Percentiles rank a stretch among this genome's conserved stretches.
phyloP scores from a whole-genome alignment of 1,140 invertebrate genomes.

The Chionoecetes opilio region DNA sequence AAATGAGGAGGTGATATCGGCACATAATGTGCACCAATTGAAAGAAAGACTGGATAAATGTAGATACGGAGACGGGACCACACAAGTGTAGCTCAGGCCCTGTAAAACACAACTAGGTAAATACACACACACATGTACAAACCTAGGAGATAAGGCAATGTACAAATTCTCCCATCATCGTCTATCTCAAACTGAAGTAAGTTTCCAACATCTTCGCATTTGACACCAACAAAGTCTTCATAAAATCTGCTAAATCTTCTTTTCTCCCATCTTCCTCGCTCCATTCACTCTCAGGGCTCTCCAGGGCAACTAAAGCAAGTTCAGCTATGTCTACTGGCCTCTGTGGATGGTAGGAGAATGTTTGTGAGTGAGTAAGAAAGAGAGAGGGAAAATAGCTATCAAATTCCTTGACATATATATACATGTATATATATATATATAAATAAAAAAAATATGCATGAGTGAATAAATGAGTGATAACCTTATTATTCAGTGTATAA shows the following conservation, averaged over 20 bases:
- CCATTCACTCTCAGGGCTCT: slow-evolving; percentile 91
- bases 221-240: slow-evolving; percentile 88
- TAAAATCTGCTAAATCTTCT: slow-evolving; percentile 89
- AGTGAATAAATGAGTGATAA: no score
- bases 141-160: slow-evolving; percentile 91
- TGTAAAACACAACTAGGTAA: no score
- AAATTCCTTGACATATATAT: neutral
- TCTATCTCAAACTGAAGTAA: slow-evolving; percentile 96
- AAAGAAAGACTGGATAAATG: no score
- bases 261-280: slow-evolving; percentile 90
- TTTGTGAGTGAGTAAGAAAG: neutral
- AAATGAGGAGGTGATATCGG: no score
- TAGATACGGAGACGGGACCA: no score
- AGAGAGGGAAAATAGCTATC: no score
- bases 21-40: no score
- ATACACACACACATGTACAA: no score
- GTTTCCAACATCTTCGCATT: slow-evolving; percentile 94
- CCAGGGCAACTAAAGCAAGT: slow-evolving; percentile 90
- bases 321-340: slow-evolving; percentile 83
- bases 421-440: neutral
- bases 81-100: no score
- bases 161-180: slow-evolving; percentile 87
- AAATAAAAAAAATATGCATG: no score
- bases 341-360: slow-evolving; percentile 35
- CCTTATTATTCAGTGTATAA: no score